phyloP scores from a whole-genome alignment of 2,888 invertebrate species.

The Pandemis cinnamomeana region DNA sequence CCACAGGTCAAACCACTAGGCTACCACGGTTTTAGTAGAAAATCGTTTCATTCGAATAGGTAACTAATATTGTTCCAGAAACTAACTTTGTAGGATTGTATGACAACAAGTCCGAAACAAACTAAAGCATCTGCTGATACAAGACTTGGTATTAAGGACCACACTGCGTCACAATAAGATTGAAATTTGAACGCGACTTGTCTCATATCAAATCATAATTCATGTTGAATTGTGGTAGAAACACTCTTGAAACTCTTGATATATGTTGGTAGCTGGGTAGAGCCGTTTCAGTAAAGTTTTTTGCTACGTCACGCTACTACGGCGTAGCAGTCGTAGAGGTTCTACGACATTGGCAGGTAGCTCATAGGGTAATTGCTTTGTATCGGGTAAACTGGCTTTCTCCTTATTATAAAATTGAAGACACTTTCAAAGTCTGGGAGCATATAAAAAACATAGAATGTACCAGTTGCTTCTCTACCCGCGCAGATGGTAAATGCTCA shows the following conservation, averaged over 20 bases:
- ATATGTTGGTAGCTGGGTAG: neutral
- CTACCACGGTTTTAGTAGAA: neutral
- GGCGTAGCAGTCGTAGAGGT: slow-evolving; percentile 17
- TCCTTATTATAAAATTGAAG: too few relatives aligned
- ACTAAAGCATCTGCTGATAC: neutral
- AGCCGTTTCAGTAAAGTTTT: neutral
- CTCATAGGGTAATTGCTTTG: too few relatives aligned
- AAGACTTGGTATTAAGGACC: neutral
- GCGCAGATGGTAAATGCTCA: too few relatives aligned
- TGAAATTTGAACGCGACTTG: neutral
- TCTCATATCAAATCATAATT: neutral
- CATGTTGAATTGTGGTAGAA: slow-evolving; percentile 2
- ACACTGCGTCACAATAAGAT: neutral
- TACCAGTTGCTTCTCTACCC: too few relatives aligned
- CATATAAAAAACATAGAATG: too few relatives aligned
- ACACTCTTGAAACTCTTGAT: neutral
- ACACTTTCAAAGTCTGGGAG: too few relatives aligned
- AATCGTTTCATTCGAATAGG: neutral
- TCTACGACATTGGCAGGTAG: neutral
- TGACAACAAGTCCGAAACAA: neutral
- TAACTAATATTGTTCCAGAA: neutral
- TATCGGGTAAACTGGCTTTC: too few relatives aligned
- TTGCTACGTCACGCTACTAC: slow-evolving; percentile 13
- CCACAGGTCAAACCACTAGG: too few relatives aligned
- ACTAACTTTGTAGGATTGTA: neutral